These are phyloP conservation scores for Vireo griseus DNA, from an alignment of 2,797 vertebrate species.

Conservation along the genomic window DNA sequence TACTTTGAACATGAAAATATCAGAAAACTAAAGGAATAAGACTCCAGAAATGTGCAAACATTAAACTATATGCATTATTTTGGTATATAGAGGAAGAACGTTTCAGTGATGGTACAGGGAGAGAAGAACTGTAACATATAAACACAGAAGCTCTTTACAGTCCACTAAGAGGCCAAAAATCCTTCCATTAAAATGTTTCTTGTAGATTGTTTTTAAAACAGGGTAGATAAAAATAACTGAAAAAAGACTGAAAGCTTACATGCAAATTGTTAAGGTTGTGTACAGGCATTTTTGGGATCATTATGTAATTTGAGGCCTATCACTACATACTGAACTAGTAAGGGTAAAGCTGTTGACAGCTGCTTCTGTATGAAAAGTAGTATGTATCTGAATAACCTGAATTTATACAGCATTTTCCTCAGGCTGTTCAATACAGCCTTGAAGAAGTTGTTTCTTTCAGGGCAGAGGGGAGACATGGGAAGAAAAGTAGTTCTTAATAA, in stretches of 20 bases:
- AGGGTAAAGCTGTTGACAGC: not conserved
- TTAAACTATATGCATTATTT: not conserved
- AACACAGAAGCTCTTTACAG: not conserved
- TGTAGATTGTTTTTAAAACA: not conserved
- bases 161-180: not conserved
- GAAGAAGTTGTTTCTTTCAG: not conserved
- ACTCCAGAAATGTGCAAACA: not conserved
- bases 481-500: not conserved
- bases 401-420: not conserved
- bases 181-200: not conserved
- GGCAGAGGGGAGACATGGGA: slow-evolving; percentile 16
- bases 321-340: not conserved
- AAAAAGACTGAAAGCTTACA: not conserved
- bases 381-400: not conserved
- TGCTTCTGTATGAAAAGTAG: not conserved
- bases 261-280: not conserved
- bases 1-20: not conserved
- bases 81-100: not conserved
- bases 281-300: not conserved
- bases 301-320: not conserved
- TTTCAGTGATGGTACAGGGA: not conserved
- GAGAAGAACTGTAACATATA: not conserved
- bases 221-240: not conserved
- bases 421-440: not conserved
- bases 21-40: not conserved